Conservation (phyloP, 2,888 invertebrate species). For the Ptychoptera albimana region DNA sequence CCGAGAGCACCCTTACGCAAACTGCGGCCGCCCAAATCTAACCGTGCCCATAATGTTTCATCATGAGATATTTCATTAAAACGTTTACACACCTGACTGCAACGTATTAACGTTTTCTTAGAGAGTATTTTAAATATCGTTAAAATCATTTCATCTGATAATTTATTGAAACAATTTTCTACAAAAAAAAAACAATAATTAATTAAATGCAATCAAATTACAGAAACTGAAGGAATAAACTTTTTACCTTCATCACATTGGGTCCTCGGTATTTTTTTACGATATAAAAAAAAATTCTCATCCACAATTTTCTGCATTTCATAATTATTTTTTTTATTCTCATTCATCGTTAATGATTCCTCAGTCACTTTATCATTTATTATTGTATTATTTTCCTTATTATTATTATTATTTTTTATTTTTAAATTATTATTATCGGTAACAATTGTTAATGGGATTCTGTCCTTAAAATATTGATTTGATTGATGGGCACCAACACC, state of each 20-base stretch:
- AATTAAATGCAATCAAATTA: neutral
- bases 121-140: conserved; percentile 71
- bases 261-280: conserved; percentile 17
- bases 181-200: conserved; percentile 11
- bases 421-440: conserved; percentile 18
- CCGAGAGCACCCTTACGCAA: conserved; percentile 53
- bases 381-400: conserved; percentile 20
- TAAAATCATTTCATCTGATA: conserved; percentile 79
- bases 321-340: too few species aligned
- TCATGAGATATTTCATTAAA: conserved; percentile 68
- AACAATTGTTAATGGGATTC: conserved; percentile 27
- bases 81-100: conserved; percentile 58
- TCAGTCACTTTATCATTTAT: conserved; percentile 6
- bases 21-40: conserved; percentile 60
- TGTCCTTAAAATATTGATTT: conserved; percentile 13
- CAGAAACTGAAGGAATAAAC: neutral
- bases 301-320: conserved; percentile 13
- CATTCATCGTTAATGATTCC: too few species aligned
- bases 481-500: too few species aligned
- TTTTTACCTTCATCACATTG: conserved; percentile 17
- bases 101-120: conserved; percentile 52
- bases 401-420: conserved; percentile 16
- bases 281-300: conserved; percentile 26
- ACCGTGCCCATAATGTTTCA: conserved; percentile 70
- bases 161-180: conserved; percentile 47